phyloP scores from a whole-genome alignment of 2,888 invertebrate genomes.

The Cremastinae sp. region DNA sequence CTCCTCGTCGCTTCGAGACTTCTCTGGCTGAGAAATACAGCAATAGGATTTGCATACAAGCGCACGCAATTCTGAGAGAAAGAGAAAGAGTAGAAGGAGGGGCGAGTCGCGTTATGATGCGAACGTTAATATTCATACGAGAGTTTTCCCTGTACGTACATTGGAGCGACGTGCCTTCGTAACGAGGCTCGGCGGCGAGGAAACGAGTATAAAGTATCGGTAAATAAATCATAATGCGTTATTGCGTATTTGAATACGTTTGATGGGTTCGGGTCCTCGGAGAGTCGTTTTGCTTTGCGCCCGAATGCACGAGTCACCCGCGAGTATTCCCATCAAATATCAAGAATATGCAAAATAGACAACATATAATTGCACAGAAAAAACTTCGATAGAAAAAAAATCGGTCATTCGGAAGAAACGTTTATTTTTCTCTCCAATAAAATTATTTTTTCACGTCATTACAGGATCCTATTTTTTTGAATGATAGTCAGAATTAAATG shows the following conservation, averaged over 20 bases:
- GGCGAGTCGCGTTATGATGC: constrained; percentile 55
- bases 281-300: constrained; percentile 28
- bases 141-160: constrained; percentile 51
- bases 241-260: constrained; percentile 76
- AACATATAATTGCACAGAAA: constrained; percentile 26
- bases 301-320: constrained; percentile 15
- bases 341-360: constrained; percentile 2
- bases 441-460: neutral
- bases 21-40: constrained; percentile 58
- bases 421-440: neutral
- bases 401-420: constrained; percentile 21
- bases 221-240: constrained; percentile 76
- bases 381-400: neutral
- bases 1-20: no score
- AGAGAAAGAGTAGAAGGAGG: constrained; percentile 12
- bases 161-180: constrained; percentile 27
- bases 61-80: constrained; percentile 65
- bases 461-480: neutral
- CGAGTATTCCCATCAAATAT: neutral
- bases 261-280: constrained; percentile 60
- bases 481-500: no score
- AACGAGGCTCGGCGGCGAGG: constrained; percentile 42
- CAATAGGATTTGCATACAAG: constrained; percentile 65
- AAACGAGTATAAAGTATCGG: constrained; percentile 71
- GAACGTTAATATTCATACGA: constrained; percentile 76